A percentile compares a stretch with the other conserved stretches of the same genome.
Conservation (phyloP, 1,140 invertebrate species). For the Gryllus bimaculatus region DNA sequence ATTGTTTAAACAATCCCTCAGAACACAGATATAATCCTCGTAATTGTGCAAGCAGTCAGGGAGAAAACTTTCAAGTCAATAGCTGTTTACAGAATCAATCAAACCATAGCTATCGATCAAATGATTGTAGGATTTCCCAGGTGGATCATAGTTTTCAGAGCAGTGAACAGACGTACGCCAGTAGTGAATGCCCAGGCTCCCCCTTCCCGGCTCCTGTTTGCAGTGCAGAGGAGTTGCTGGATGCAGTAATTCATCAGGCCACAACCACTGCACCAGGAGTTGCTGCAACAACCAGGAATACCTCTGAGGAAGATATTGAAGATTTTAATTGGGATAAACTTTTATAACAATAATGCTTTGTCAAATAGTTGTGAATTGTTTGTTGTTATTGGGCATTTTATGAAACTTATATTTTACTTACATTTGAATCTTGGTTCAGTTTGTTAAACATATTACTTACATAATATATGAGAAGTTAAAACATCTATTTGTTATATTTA, state of each 20-base stretch:
- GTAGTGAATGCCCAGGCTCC: not conserved
- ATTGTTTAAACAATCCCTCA: not conserved
- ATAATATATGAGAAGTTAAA: too few species aligned
- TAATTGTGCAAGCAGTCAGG: not conserved
- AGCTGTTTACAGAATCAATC: not conserved
- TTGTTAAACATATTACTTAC: not conserved
- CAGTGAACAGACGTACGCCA: not conserved
- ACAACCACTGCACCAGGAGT: not conserved
- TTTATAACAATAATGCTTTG: slow-evolving; percentile 13
- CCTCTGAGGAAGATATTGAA: slow-evolving; percentile 15
- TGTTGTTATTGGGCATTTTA: not conserved
- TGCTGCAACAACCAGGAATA: not conserved
- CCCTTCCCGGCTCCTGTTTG: not conserved
- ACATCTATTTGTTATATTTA: not conserved
- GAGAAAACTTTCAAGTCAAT: not conserved
- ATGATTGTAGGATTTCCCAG: not conserved
- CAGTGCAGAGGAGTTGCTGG: not conserved
- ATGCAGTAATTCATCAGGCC: not conserved
- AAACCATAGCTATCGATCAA: not conserved
- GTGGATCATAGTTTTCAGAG: not conserved
- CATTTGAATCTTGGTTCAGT: not conserved
- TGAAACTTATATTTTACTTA: not conserved
- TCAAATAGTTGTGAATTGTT: not conserved
- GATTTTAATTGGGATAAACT: slow-evolving; percentile 20
- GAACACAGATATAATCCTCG: not conserved